These are phyloP conservation scores for Botrylloides violaceus DNA, from an alignment of 23 tunicate genomes.

Conservation along the genomic window DNA sequence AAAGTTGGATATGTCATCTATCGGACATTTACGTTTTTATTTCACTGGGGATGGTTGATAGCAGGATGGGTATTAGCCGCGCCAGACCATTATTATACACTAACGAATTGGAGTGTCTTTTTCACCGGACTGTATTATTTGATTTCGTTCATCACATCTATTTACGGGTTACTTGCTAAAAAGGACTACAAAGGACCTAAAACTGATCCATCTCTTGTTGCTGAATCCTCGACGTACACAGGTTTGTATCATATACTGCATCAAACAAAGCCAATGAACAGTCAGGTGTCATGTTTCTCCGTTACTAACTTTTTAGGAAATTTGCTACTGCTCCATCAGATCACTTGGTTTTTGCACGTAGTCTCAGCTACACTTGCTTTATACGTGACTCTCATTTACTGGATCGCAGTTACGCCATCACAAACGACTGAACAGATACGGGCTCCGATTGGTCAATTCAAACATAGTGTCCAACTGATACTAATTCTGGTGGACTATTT, in stretches of 20 bases:
- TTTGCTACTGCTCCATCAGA: not conserved
- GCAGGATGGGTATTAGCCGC: conserved; percentile 17
- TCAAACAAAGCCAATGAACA: not conserved
- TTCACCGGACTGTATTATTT: conserved; percentile 20
- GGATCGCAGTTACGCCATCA: not conserved
- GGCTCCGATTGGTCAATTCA: conserved; percentile 6
- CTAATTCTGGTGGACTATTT: conserved; percentile 10
- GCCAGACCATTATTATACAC: not conserved
- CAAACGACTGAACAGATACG: not conserved
- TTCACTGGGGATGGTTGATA: conserved; percentile 28
- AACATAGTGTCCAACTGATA: conserved; percentile 11
- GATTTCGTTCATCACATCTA: not conserved
- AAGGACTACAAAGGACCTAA: not conserved
- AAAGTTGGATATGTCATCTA: not conserved
- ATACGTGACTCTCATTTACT: not conserved
- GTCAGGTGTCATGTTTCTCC: not conserved
- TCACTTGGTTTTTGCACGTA: conserved; percentile 22
- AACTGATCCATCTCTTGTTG: not conserved
- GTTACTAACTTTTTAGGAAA: not conserved
- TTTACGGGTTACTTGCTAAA: not conserved
- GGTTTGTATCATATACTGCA: too few relatives aligned
- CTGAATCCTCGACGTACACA: not conserved
- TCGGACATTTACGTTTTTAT: conserved; percentile 2
- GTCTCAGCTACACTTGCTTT: not conserved
- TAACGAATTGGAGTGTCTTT: conserved; percentile 22